Base-by-base conservation (phyloP, 1,140 invertebrate species). In the Caerostris extrusa region DNA sequence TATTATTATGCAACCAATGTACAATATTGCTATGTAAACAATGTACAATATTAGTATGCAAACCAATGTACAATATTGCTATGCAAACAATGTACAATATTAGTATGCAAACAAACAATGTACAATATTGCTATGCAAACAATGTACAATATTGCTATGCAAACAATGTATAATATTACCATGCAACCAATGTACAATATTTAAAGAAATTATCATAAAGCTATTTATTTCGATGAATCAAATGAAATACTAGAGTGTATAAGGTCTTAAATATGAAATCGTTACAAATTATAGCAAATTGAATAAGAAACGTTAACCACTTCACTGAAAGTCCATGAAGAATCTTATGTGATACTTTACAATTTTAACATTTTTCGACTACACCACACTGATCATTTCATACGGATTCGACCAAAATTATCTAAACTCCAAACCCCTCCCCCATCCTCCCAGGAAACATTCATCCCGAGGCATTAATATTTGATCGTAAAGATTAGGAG, bases 401-500 rank as follows among this genome's bases (percentile, higher is more conserved):
- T 50, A 19, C 69, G 10, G 50, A 77, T 77, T 77, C 8, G 69
- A 53, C 19, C 69, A 50, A 77, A 53, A 77, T 77, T 53, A 50
- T 61, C 60, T 10, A 61, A 61, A 3, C 60, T 12, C 10, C 34
- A 34, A 0, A 64, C 61, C 61, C 61, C 17, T 64, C 1, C 7
- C 61, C 61, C 61, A 7, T 7, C 61, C 19, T 6, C 50, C 55
- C 17, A 5, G 64, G 17, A 50, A 19, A 12, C n/a, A 34, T 61
- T 58, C 87, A 10, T 81, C 89, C 89, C 19, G 14, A 50, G 19
- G 89, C 69, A 58, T 81, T 81, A 58, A 90, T 90, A 81, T 90
- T 81, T 81, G 89, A 90, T 90, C 60, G 6, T n/a, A 14, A 77
- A 81, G 67, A 90, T 90, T 90, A 90, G 71, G 55, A 58, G 67